phyloP scores from a whole-genome alignment of 2,797 vertebrate species.

The Synanceia verrucosa region DNA sequence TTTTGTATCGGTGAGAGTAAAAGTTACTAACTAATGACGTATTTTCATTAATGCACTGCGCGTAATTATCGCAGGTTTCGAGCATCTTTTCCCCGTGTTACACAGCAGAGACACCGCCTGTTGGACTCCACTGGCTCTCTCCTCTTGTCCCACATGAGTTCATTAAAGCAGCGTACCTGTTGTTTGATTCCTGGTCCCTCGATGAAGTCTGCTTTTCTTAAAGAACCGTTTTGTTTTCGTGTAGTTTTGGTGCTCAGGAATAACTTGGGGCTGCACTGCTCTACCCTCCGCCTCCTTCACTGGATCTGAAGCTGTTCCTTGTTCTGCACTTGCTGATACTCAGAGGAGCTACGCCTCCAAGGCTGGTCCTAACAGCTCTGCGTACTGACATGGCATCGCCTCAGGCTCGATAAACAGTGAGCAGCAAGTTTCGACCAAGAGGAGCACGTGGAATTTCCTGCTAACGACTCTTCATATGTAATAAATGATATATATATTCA shows the following conservation, averaged over 20 bases:
- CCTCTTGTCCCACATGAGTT: neutral
- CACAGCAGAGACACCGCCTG: neutral
- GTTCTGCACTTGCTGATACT: slow-evolving; percentile 76
- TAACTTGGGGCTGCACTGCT: slow-evolving; percentile 12
- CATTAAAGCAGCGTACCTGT: slow-evolving; percentile 45
- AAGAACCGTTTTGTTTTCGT: neutral
- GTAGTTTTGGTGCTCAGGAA: neutral
- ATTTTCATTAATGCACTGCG: neutral
- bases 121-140: neutral
- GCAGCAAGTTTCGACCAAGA: slow-evolving; percentile 48
- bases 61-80: neutral
- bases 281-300: slow-evolving; percentile 1
- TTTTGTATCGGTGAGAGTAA: neutral
- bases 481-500: neutral
- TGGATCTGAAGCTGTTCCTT: slow-evolving; percentile 33
- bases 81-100: slow-evolving; percentile 21
- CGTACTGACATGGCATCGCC: slow-evolving; percentile 50
- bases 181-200: slow-evolving; percentile 2
- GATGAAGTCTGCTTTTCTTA: neutral
- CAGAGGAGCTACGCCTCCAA: slow-evolving; percentile 72
- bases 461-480: neutral
- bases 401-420: slow-evolving; percentile 15
- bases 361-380: slow-evolving; percentile 47
- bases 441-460: slow-evolving; percentile 9
- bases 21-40: neutral